Base-by-base conservation (phyloP, 2,888 invertebrate genomes). In the Ophraella communa region DNA sequence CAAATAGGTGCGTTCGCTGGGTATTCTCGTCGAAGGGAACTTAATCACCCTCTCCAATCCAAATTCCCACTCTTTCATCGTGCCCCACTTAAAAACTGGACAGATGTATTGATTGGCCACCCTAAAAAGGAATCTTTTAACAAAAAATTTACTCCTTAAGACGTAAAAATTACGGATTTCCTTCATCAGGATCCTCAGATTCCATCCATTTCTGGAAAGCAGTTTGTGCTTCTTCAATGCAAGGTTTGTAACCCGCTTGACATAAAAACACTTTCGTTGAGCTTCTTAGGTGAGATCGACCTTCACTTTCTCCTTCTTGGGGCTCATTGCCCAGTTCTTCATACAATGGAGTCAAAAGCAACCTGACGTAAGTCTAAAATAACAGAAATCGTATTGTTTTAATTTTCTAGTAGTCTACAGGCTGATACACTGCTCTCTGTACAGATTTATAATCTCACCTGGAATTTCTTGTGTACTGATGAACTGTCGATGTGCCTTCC, bases 51-150 rank as follows among this genome's bases (percentile, higher is more conserved):
- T 85, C 69, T 92, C 87, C 0, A 94, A 84, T 33, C 92, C 93
- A 72, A 93, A 93, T 69, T 92, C 88, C 93, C 93, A 94, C 79
- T 93, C 93, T 47, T 91, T 88, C 71, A 86, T 85, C 0, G 90
- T 88, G 0, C 93, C 93, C 89, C 91, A 93, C 81, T 89, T 89
- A 80, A 93, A 93, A 0, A 93, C 91, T 1, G 93, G 91, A 67
- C 93, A 93, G 67, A 93, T 87, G 79, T 87, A 91, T 76, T 89
- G 88, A 79, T 90, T 91, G 17, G 90, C 86, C 53, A 92, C 88
- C 4, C 93, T 93, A 79, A 5, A 77, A 78, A n/a, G n/a, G n/a
- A n/a, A n/a, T 49, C n/a, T 10, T 24, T 24, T 23, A 3, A 49
- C 21, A 35, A 45, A 23, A 51, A 33, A 10, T 57, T n/a, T n/a